A percentile compares a stretch with the other conserved stretches of the same genome.
Evolutionary conservation across 2,797 vertebrate species (phyloP).

Genomic region (Chelon labrosus): DNA sequence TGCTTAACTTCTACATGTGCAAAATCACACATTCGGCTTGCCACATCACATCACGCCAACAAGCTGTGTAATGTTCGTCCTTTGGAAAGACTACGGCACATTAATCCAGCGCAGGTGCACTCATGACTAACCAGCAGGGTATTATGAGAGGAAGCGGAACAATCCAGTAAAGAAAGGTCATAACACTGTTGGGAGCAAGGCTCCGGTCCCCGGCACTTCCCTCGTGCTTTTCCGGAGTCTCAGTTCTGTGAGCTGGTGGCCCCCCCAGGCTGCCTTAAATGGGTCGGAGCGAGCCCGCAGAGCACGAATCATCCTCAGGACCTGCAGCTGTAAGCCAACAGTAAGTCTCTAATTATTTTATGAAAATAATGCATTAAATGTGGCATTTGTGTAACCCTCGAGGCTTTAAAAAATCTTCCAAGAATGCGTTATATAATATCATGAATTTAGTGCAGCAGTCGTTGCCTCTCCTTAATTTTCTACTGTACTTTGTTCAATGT

Average conservation of each 20-base stretch:
- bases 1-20: conserved; percentile 8
- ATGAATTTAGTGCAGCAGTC: not conserved
- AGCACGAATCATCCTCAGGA: conserved; percentile 48
- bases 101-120: conserved; percentile 69
- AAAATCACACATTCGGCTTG: conserved; percentile 10
- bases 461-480: not conserved
- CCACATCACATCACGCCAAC: conserved; percentile 38
- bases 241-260: conserved; percentile 52
- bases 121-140: conserved; percentile 70
- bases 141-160: conserved; percentile 61
- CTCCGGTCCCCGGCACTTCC: conserved; percentile 33
- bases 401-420: conserved; percentile 6
- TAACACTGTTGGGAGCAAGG: conserved; percentile 57
- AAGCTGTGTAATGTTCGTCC: conserved; percentile 52
- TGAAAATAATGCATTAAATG: conserved; percentile 31
- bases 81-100: conserved; percentile 41
- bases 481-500: not conserved
- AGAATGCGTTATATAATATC: conserved; percentile 4
- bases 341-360: conserved; percentile 60
- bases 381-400: conserved; percentile 24
- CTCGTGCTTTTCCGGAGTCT: conserved; percentile 55
- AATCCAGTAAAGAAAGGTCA: conserved; percentile 77
- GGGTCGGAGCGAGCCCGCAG: conserved; percentile 48
- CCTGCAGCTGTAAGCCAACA: conserved; percentile 45
- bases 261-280: conserved; percentile 66